phyloP scores from a whole-genome alignment of 1,140 invertebrate genomes.

The Asobara japonica region DNA sequence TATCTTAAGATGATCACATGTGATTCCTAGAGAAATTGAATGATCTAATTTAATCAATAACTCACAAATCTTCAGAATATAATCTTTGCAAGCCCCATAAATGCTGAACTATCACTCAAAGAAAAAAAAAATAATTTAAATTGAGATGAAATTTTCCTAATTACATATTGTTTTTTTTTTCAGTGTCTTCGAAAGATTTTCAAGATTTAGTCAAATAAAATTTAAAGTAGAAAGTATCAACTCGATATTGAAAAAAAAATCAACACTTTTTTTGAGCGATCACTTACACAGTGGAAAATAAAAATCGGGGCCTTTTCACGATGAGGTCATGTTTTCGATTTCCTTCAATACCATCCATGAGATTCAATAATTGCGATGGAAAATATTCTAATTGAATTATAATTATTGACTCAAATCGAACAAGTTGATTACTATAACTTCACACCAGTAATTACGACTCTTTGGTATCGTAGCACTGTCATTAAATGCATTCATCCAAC shows the following conservation, averaged over 20 bases:
- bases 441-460: not conserved
- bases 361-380: not conserved
- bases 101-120: too few relatives aligned
- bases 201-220: too few relatives aligned
- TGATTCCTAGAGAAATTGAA: not conserved
- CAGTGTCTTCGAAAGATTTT: too few relatives aligned
- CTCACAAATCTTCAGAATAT: not conserved
- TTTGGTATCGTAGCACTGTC: slow-evolving; percentile 18
- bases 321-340: not conserved
- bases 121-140: too few relatives aligned
- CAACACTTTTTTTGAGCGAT: too few relatives aligned
- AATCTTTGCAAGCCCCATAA: not conserved
- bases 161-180: too few relatives aligned
- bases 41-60: not conserved
- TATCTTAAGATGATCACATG: not conserved
- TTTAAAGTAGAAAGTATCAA: too few relatives aligned
- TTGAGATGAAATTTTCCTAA: too few relatives aligned
- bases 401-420: not conserved
- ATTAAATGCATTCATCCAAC: slow-evolving; percentile 17
- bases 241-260: too few relatives aligned
- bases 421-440: not conserved
- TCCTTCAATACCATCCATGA: not conserved
- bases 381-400: not conserved
- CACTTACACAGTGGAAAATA: too few relatives aligned
- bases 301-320: too few relatives aligned